A percentile compares a stretch with the other conserved stretches of the same genome.
phyloP scores from a whole-genome alignment of 2,797 vertebrate species.

The Phoebastria nigripes region DNA sequence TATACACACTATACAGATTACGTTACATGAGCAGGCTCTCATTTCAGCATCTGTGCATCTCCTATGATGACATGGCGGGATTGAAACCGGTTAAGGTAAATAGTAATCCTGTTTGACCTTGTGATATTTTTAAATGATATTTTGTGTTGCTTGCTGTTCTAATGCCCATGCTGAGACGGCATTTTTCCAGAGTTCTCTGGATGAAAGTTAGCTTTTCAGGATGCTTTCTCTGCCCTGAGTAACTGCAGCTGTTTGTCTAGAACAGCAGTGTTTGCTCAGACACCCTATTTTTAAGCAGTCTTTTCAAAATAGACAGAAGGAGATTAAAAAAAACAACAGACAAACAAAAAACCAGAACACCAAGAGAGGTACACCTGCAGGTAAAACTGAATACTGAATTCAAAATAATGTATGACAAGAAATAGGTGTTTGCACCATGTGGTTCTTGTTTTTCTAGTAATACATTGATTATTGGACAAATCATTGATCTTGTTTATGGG shows the following conservation, averaged over 20 bases:
- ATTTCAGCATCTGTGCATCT: neutral
- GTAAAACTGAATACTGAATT: neutral
- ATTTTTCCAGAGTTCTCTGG: neutral
- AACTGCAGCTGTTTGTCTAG: neutral
- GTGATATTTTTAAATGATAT: neutral
- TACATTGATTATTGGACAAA: neutral
- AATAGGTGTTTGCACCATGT: neutral
- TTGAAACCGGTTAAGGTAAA: neutral
- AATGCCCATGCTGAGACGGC: neutral
- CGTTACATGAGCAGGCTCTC: neutral
- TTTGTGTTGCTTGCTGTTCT: neutral
- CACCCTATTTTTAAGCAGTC: neutral
- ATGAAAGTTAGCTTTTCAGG: neutral
- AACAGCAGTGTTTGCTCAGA: neutral
- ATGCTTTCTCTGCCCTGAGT: neutral
- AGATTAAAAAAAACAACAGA: neutral
- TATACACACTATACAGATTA: neutral
- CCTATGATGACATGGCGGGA: neutral
- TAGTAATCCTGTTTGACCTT: neutral
- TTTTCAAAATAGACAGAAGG: neutral
- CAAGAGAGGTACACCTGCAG: neutral
- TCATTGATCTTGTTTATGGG: neutral
- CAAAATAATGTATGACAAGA: neutral
- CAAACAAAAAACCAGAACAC: neutral
- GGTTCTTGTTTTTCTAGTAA: neutral